Conservation (phyloP, 2,797 vertebrate genomes). For the Sebastolobus altivelis region DNA sequence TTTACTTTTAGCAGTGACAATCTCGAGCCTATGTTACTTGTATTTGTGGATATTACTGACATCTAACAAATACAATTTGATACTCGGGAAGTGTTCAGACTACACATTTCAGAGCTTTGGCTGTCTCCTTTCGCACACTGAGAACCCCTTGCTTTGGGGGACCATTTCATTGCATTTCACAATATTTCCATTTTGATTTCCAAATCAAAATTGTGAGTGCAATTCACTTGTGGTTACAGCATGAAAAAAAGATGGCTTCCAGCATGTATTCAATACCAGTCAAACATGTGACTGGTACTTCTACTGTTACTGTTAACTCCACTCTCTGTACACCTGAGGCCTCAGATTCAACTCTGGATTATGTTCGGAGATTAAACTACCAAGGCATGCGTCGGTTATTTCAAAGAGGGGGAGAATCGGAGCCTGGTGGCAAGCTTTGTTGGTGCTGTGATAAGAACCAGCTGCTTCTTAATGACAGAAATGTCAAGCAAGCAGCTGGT, state of each 20-base stretch:
- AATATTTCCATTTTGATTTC: constrained; percentile 50
- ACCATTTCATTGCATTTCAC: constrained; percentile 38
- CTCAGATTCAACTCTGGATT: constrained; percentile 48
- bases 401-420: constrained; percentile 34
- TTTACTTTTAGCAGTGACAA: neutral
- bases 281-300: constrained; percentile 22
- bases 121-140: constrained; percentile 5
- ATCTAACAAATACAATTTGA: constrained; percentile 3
- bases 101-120: constrained; percentile 20
- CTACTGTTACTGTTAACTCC: constrained; percentile 22
- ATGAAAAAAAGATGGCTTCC: constrained; percentile 34
- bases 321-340: constrained; percentile 27
- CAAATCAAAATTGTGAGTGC: constrained; percentile 38
- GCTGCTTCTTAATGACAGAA: constrained; percentile 56
- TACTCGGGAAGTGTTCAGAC: constrained; percentile 3
- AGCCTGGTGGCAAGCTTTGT: constrained; percentile 28
- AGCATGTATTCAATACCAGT: constrained; percentile 20
- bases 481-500: constrained; percentile 53
- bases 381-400: constrained; percentile 39
- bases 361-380: constrained; percentile 40
- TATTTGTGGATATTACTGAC: constrained; percentile 19
- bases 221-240: constrained; percentile 33
- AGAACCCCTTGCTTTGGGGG: constrained; percentile 13
- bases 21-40: neutral
- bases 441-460: constrained; percentile 53